phyloP scores from a whole-genome alignment of 2,888 invertebrate genomes.

The Eupelmus urozonus region DNA sequence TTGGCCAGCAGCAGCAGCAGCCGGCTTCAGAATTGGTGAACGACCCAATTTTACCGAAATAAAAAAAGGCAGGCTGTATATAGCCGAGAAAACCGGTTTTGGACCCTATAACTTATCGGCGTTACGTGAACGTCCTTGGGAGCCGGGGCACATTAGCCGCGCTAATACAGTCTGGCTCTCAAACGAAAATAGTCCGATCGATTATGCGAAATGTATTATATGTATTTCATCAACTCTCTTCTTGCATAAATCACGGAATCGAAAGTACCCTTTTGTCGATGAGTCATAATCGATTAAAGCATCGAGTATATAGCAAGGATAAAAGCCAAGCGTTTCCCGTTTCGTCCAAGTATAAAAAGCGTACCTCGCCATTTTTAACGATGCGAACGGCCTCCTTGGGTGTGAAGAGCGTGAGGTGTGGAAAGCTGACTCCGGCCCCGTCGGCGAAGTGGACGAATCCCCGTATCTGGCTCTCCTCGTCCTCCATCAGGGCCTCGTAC shows the following conservation, averaged over 20 bases:
- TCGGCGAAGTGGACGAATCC: constrained; percentile 90
- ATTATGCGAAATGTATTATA: neutral
- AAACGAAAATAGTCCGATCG: neutral
- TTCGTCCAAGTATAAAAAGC: too few relatives aligned
- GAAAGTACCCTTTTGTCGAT: too few relatives aligned
- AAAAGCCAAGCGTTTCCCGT: too few relatives aligned
- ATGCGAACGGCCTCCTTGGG: constrained; percentile 88
- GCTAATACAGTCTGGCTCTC: neutral
- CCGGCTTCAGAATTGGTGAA: neutral
- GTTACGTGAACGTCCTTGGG: constrained; percentile 23
- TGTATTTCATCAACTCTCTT: too few relatives aligned
- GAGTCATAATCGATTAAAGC: too few relatives aligned
- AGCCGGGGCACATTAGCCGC: neutral
- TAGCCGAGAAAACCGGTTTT: constrained; percentile 38
- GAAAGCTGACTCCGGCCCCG: constrained; percentile 85
- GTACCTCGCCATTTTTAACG: constrained; percentile 89
- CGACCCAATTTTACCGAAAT: constrained; percentile 32
- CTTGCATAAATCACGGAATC: too few relatives aligned
- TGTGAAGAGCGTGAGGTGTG: constrained; percentile 87
- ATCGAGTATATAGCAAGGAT: too few relatives aligned
- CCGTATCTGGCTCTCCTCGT: constrained; percentile 88
- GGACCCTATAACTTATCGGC: neutral
- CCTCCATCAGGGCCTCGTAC: constrained; percentile 89
- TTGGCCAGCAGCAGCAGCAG: too few relatives aligned
- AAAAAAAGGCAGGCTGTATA: neutral